phyloP scores from a whole-genome alignment of 2,797 vertebrate species.

The Numenius phaeopus region DNA sequence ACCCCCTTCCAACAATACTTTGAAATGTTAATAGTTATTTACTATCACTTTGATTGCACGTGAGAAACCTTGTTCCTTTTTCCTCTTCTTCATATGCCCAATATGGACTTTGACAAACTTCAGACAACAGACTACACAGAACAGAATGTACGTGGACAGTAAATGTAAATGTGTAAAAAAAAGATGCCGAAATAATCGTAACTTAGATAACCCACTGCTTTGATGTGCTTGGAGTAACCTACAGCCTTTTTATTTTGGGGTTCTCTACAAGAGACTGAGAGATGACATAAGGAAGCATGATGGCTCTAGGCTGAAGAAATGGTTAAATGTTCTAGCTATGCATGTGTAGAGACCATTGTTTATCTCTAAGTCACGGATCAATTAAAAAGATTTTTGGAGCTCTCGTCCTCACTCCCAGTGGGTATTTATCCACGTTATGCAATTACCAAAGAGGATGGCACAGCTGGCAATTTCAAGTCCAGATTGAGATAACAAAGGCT shows the following conservation, averaged over 20 bases:
- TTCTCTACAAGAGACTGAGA: background rate
- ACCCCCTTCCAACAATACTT: background rate
- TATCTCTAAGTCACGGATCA: background rate
- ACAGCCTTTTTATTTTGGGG: background rate
- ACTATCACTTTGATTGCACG: background rate
- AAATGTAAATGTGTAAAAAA: background rate
- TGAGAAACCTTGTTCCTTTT: background rate
- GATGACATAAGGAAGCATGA: background rate
- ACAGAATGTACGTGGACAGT: background rate
- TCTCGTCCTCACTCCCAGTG: background rate
- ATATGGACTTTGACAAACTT: background rate
- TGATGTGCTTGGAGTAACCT: background rate
- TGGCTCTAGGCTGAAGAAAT: background rate
- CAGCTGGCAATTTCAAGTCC: conserved; percentile 30
- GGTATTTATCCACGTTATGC: background rate
- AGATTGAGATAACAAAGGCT: background rate
- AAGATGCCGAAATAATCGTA: background rate
- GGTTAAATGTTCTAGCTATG: background rate
- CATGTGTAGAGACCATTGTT: background rate
- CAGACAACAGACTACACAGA: background rate
- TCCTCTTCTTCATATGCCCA: background rate
- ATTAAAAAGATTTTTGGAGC: conserved; percentile 10
- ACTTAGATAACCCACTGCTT: background rate
- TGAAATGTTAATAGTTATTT: background rate
- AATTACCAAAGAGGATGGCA: conserved; percentile 19